Conservation (phyloP, 1,140 invertebrate species). For the Mactra quadrangularis region DNA sequence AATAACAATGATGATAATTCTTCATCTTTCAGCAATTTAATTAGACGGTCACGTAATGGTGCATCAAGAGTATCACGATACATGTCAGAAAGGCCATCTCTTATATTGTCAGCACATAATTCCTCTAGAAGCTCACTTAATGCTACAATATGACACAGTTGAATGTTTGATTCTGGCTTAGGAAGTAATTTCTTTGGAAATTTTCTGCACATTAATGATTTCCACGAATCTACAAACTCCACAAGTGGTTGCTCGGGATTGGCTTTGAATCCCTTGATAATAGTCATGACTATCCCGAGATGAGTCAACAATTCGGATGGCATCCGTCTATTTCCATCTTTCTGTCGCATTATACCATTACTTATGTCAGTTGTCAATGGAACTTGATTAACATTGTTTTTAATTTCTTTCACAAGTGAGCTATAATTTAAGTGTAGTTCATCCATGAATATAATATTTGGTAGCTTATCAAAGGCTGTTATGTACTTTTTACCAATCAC, state of each 20-base stretch:
- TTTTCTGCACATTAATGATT: background rate
- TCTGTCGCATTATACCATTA: constrained; percentile 1
- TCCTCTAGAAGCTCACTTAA: constrained; percentile 47
- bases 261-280: constrained; percentile 22
- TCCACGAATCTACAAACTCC: constrained; percentile 33
- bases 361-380: constrained; percentile 9
- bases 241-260: constrained; percentile 22
- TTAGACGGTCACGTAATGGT: background rate
- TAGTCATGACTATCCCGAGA: constrained; percentile 32
- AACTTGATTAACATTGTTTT: constrained; percentile 5
- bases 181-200: constrained; percentile 48
- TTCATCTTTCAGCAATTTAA: background rate
- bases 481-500: constrained; percentile 6
- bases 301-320: constrained; percentile 13
- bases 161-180: constrained; percentile 26
- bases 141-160: constrained; percentile 18
- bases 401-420: constrained; percentile 5
- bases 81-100: background rate
- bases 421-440: constrained; percentile 43
- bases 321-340: constrained; percentile 3
- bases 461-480: background rate
- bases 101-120: constrained; percentile 11
- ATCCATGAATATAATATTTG: constrained; percentile 46
- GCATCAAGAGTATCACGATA: background rate
- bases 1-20: background rate